Evolutionary conservation across 2,888 invertebrate genomes (phyloP), one percentile per base, ranked within the genome.

Genomic region (Sclerodermus sp.): DNA sequence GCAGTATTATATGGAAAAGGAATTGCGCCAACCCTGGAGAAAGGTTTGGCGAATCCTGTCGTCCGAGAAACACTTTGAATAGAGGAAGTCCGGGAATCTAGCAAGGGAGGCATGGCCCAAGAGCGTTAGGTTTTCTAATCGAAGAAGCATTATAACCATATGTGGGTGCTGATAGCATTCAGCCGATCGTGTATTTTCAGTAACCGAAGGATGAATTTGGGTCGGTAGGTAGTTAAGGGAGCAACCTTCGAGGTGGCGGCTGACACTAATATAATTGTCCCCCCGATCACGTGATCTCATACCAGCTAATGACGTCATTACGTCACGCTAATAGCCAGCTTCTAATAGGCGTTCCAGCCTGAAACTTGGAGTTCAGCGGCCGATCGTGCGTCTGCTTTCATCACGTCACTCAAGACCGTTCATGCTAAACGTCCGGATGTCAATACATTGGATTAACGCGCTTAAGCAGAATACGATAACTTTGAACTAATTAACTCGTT

Each of bases 291-390:
- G 68, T 62, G 67, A 66, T 67, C 66, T 60, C 59, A 55, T 59
- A 50, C 61, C 58, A 56, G 66, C 66, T 72, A 72, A 72, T 71
- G 68, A 68, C 70, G 62, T 70, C 67, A 67, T 72, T 72, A 72
- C 68, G 67, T 66, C 68, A 70, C 69, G 68, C 64, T 73, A 72
- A 72, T 70, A 71, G 71, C 64, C 60, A 49, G 51, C 56, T 51
- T 51, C 58, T 66, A 64, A 68, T 64, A 61, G 65, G 63, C 63
- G 66, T 59, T 61, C 53, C 57, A 58, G 60, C 53, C 60, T 56
- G 56, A 56, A 57, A 55, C 53, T 56, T 23, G 40, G 49, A 57
- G 58, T 52, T 9, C 23, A 23, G 8, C 23, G 23, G 23, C 23
- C 23, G 8, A 5, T 23, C 23, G 23, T 23, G 23, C 8, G 23